Evolutionary conservation across 2,113 vertebrate species (phyloP).

Genomic region (Poeciliopsis turrubarensis): DNA sequence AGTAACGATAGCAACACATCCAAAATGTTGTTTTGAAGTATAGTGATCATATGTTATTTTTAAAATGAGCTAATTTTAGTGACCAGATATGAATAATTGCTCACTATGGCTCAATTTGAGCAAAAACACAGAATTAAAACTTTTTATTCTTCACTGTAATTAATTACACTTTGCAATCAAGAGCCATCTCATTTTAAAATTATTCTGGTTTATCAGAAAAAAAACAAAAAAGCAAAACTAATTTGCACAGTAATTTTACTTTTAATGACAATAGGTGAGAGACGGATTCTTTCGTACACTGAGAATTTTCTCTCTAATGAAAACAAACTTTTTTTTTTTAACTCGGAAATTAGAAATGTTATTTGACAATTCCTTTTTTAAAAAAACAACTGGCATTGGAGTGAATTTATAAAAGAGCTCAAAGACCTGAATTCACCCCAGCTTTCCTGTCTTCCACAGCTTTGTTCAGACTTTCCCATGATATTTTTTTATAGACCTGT

Average conservation of each 20-base stretch:
- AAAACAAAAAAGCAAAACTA: background rate
- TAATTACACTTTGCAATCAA: too few species aligned
- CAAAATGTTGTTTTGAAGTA: too few species aligned
- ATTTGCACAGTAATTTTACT: background rate
- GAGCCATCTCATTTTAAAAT: too few species aligned
- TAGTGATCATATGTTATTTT: too few species aligned
- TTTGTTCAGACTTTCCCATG: conserved; percentile 44
- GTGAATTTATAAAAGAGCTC: conserved; percentile 27
- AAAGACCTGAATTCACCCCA: conserved; percentile 40
- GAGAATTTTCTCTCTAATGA: background rate
- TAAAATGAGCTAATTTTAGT: too few species aligned
- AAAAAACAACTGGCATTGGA: conserved; percentile 12
- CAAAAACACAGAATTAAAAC: too few species aligned
- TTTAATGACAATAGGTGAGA: background rate
- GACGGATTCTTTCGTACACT: background rate
- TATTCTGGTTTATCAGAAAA: background rate
- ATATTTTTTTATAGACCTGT: conserved; percentile 44
- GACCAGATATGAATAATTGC: too few species aligned
- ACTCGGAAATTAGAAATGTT: conserved; percentile 5
- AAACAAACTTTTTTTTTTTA: background rate
- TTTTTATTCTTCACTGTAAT: too few species aligned
- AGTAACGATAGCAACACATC: too few species aligned
- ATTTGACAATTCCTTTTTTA: conserved; percentile 22
- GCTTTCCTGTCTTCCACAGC: conserved; percentile 14
- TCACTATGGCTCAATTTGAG: too few species aligned